Evolutionary conservation across 1,140 invertebrate species (phyloP).

Genomic region (Trissolcus basalis): DNA sequence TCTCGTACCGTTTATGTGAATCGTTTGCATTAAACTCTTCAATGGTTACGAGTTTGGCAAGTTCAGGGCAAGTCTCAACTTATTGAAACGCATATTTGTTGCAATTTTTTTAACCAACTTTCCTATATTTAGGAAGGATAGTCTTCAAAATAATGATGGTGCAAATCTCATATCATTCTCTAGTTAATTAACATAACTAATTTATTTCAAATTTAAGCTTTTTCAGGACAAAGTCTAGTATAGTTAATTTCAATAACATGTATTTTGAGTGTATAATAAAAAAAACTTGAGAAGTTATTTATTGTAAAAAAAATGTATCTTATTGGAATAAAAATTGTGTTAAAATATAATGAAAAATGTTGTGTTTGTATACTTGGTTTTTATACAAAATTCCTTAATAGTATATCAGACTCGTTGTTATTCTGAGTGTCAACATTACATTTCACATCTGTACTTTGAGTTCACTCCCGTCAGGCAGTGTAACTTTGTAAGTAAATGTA

Average conservation of each 20-base stretch:
- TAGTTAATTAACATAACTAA: too few relatives aligned
- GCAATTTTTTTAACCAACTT: constrained; percentile 14
- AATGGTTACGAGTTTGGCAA: constrained; percentile 72
- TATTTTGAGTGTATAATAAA: too few relatives aligned
- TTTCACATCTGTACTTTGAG: constrained; percentile 49
- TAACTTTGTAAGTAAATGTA: constrained; percentile 59
- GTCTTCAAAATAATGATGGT: background rate
- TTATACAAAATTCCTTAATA: constrained; percentile 42
- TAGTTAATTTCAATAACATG: too few relatives aligned
- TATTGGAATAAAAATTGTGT: constrained; percentile 20
- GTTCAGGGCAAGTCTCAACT: constrained; percentile 71
- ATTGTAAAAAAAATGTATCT: background rate
- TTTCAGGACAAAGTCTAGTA: too few relatives aligned
- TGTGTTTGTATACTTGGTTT: constrained; percentile 15
- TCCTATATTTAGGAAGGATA: background rate
- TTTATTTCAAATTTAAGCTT: background rate
- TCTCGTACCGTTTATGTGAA: constrained; percentile 54
- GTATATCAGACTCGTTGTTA: constrained; percentile 54
- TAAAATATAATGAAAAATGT: constrained; percentile 13
- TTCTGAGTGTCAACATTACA: constrained; percentile 57
- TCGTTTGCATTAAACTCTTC: constrained; percentile 46
- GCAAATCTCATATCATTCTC: background rate
- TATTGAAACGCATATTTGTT: constrained; percentile 59
- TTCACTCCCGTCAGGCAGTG: constrained; percentile 44
- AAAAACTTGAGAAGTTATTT: too few relatives aligned